Percentiles rank a stretch among this genome's conserved stretches.
Evolutionary conservation across 2,888 invertebrate species (phyloP).

Genomic region (Coelopa pilipes): DNA sequence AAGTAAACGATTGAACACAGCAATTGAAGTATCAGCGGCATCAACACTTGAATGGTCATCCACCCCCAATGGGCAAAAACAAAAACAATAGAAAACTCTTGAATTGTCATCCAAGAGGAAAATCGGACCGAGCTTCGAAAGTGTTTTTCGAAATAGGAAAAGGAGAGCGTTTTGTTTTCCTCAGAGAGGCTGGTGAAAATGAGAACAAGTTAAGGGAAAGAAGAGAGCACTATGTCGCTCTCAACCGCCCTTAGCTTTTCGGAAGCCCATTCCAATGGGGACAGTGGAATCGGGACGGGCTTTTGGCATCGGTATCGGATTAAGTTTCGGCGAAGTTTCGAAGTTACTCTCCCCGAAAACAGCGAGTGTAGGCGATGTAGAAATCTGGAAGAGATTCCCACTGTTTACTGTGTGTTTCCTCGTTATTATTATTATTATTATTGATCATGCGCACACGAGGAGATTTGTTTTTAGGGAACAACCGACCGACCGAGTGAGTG

Average conservation of each 20-base stretch:
- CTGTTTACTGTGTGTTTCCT: conserved; percentile 9
- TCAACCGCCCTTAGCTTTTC: conserved; percentile 1
- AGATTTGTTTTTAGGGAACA: conserved; percentile 25
- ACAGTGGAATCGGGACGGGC: conserved; percentile 17
- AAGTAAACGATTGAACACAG: no score
- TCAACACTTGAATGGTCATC: no score
- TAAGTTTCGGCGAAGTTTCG: conserved; percentile 21
- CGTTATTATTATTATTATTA: conserved; percentile 20
- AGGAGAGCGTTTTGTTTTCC: no score
- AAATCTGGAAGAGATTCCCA: no score
- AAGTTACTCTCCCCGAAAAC: no score
- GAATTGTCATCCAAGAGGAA: no score
- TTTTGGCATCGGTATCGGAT: conserved; percentile 21
- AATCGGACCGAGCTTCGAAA: background rate
- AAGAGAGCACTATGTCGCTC: background rate
- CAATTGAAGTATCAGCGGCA: no score
- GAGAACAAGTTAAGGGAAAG: no score
- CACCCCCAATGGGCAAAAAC: no score
- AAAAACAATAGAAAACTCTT: no score
- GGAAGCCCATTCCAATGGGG: background rate
- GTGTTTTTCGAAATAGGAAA: background rate
- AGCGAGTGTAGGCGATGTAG: no score
- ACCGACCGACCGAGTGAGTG: conserved; percentile 21
- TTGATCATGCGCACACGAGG: conserved; percentile 31
- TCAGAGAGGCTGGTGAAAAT: no score